Evolutionary conservation across 1,140 invertebrate species (phyloP).

Genomic region (Caenorhabditis latens): DNA sequence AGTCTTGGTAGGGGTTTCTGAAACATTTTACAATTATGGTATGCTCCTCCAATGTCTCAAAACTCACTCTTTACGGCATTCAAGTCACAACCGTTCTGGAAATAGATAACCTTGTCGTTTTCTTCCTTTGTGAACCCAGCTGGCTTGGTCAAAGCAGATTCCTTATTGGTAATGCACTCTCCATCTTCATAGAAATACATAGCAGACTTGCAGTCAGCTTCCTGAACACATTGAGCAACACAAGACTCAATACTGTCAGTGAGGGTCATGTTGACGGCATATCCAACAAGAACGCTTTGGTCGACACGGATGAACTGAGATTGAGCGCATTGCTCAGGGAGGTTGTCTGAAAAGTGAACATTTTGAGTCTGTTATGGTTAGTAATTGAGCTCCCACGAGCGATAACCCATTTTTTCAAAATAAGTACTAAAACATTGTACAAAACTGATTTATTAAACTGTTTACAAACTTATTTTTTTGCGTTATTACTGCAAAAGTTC

Average conservation of each 20-base stretch:
- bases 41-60: not conserved
- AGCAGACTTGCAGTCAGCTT: conserved; percentile 76
- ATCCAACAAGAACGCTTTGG: conserved; percentile 73
- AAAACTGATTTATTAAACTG: no score
- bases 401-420: no score
- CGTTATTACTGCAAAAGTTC: not conserved
- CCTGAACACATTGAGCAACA: conserved; percentile 71
- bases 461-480: no score
- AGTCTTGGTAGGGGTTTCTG: conserved; percentile 2
- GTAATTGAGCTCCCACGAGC: no score
- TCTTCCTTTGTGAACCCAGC: conserved; percentile 45
- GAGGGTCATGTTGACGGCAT: conserved; percentile 65
- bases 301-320: conserved; percentile 74
- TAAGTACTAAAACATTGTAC: no score
- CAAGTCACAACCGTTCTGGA: conserved; percentile 72
- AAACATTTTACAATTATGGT: not conserved
- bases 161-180: conserved; percentile 77
- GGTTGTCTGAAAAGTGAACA: conserved; percentile 67
- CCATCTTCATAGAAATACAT: conserved; percentile 78
- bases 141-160: conserved; percentile 70
- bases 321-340: conserved; percentile 70
- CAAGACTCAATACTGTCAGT: conserved; percentile 73
- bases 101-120: conserved; percentile 72
- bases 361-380: no score
- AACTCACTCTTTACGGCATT: conserved; percentile 11